Evolutionary conservation across 2,113 vertebrate species (phyloP), one percentile per base, ranked within the genome.

Genomic region (Spilogale gracilis): DNA sequence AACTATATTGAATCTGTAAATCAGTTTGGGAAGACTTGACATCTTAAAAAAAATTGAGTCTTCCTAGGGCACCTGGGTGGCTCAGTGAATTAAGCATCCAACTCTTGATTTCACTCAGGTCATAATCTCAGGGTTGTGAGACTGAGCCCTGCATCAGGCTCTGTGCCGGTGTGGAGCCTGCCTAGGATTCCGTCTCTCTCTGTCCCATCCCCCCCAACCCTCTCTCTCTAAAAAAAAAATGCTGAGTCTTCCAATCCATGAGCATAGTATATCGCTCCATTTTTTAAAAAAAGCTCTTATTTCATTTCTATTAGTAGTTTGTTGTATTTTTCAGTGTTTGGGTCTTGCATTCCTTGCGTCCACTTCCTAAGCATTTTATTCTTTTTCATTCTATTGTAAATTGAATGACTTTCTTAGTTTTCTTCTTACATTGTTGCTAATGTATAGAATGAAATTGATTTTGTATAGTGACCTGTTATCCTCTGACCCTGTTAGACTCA

Each of bases 31-130:
- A 38, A 74, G 71, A 74, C 23, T 74, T 43, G 43, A 74, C 43
- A 25, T 74, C 50, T 80, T 80, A 56, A 80, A 79, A 56, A 56
- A 80, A n/a, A 56, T 20, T 80, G 78, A 76, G 43, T 56, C 78
- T 80, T 80, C 30, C 78, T 61, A 2, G 21, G 38, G 38, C 38
- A 38, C 38, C 38, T 38, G 38, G 38, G 38, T 38, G 38, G 38
- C 38, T 38, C 38, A 38, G 38, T 38, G 38, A 38, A 38, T 38
- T 38, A 38, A 38, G 38, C 38, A 38, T 38, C 38, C 38, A 38
- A 38, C 38, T 38, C 38, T 38, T 38, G 38, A 38, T 38, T 38
- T 38, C 38, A 38, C 38, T 38, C 38, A 38, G 38, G 38, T 38
- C 38, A 38, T 38, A 2, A 38, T 38, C 38, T 38, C 38, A 38